phyloP scores from a whole-genome alignment of 1,140 invertebrate species.

The Drosophila eugracilis region DNA sequence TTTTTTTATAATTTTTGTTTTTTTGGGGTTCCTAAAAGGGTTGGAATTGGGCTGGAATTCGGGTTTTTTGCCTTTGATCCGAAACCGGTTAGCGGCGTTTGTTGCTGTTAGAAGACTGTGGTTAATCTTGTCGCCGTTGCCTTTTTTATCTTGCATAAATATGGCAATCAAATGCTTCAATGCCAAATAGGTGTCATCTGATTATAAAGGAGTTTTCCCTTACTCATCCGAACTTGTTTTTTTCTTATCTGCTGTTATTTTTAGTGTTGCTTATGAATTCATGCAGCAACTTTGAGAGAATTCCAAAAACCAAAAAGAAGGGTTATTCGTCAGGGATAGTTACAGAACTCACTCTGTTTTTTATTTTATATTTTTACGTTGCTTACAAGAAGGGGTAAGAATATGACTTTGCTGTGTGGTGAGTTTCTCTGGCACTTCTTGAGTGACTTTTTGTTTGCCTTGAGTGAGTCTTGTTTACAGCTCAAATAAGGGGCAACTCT shows the following conservation, averaged over 20 bases:
- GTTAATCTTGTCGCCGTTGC: conserved; percentile 82
- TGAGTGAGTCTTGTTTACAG: conserved; percentile 22
- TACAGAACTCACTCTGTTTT: conserved; percentile 34
- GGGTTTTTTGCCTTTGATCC: conserved; percentile 56
- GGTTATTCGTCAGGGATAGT: conserved; percentile 21
- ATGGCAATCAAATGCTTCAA: conserved; percentile 78
- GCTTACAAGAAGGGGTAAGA: conserved; percentile 34
- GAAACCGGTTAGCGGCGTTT: conserved; percentile 55
- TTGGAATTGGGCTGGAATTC: conserved; percentile 65
- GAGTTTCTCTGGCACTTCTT: conserved; percentile 45
- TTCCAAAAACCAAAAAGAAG: conserved; percentile 12
- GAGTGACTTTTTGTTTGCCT: conserved; percentile 47
- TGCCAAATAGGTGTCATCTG: conserved; percentile 74
- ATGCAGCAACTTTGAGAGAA: conserved; percentile 37
- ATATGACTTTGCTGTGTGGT: conserved; percentile 43
- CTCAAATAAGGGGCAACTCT: conserved; percentile 45
- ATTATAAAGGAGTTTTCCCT: conserved; percentile 34
- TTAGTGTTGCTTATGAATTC: conserved; percentile 36
- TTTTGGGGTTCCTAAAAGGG: conserved; percentile 28
- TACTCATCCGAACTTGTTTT: conserved; percentile 22
- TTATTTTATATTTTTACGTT: no score
- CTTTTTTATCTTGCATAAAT: conserved; percentile 81
- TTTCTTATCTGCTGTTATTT: conserved; percentile 5
- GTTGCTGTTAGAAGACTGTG: conserved; percentile 74
- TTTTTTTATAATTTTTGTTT: conserved; percentile 13